A percentile compares a stretch with the other conserved stretches of the same genome.
phyloP scores from a whole-genome alignment of 2,797 vertebrate species.

The Carapus acus region DNA sequence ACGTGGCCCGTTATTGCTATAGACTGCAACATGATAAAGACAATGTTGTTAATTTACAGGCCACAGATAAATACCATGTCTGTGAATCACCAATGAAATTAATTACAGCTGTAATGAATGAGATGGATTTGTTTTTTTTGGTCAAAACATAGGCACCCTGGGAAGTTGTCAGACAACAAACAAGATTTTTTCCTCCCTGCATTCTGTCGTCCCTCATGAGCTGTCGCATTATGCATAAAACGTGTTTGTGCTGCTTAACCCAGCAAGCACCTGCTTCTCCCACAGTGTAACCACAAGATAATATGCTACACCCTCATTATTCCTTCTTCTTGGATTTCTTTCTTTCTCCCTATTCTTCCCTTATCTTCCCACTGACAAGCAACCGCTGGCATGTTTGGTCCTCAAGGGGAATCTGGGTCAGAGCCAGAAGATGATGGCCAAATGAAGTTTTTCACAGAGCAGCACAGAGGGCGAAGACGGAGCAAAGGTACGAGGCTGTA shows the following conservation, averaged over 20 bases:
- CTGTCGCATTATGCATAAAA: not conserved
- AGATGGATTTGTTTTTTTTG: too few relatives aligned
- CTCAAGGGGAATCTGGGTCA: constrained; percentile 83
- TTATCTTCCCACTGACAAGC: constrained; percentile 38
- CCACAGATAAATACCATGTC: too few relatives aligned
- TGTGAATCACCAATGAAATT: too few relatives aligned
- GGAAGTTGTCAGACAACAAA: not conserved
- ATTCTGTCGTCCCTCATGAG: not conserved
- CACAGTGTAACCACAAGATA: not conserved
- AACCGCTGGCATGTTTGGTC: constrained; percentile 81
- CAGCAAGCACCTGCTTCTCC: constrained; percentile 1
- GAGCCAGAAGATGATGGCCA: constrained; percentile 91
- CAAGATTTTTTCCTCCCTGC: not conserved
- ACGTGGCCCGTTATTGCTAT: too few relatives aligned
- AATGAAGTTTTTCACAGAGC: constrained; percentile 91
- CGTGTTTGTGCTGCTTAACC: not conserved
- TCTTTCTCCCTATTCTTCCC: constrained; percentile 17
- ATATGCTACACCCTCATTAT: not conserved
- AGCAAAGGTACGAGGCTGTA: constrained; percentile 80
- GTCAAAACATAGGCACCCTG: too few relatives aligned
- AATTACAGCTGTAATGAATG: too few relatives aligned
- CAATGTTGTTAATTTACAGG: too few relatives aligned
- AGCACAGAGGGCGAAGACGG: constrained; percentile 83
- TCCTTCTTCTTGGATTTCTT: constrained; percentile 24
- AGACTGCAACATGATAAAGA: too few relatives aligned